Percentiles rank a stretch among this genome's conserved stretches.
These are phyloP conservation scores for Drosophila tanythrix DNA, from an alignment of 2,888 invertebrate species.

Conservation along the genomic window DNA sequence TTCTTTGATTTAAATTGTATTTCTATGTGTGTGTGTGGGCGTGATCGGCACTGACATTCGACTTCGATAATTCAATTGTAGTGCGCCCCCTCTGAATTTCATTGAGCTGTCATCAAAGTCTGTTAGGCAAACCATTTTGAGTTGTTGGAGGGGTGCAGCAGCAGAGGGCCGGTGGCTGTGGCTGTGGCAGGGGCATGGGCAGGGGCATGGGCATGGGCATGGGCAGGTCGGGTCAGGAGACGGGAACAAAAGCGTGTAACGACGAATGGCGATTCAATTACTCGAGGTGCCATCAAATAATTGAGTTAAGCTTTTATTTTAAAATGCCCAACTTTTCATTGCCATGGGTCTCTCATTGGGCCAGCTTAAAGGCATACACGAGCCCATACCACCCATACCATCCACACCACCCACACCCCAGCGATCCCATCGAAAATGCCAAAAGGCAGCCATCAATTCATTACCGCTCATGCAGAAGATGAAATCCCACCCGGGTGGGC, in stretches of 20 bases:
- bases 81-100: slow-evolving; percentile 15
- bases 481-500: background rate
- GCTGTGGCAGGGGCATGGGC: too few relatives aligned
- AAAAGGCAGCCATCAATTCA: slow-evolving; percentile 25
- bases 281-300: slow-evolving; percentile 68
- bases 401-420: background rate
- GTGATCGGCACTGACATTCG: slow-evolving; percentile 49
- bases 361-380: background rate
- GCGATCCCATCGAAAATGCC: background rate
- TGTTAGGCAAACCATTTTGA: slow-evolving; percentile 19
- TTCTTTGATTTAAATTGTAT: slow-evolving; percentile 70
- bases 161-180: background rate
- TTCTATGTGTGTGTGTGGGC: slow-evolving; percentile 18
- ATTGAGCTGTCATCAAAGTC: slow-evolving; percentile 41
- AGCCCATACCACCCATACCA: background rate
- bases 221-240: background rate
- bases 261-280: slow-evolving; percentile 67
- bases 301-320: slow-evolving; percentile 60
- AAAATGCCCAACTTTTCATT: slow-evolving; percentile 27
- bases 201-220: too few relatives aligned
- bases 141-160: too few relatives aligned
- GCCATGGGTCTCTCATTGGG: background rate
- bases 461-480: slow-evolving; percentile 9
- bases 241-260: background rate
- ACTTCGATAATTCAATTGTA: slow-evolving; percentile 71